These are phyloP conservation scores for Albula glossodonta DNA, from an alignment of 2,113 vertebrate genomes.

Conservation along the genomic window DNA sequence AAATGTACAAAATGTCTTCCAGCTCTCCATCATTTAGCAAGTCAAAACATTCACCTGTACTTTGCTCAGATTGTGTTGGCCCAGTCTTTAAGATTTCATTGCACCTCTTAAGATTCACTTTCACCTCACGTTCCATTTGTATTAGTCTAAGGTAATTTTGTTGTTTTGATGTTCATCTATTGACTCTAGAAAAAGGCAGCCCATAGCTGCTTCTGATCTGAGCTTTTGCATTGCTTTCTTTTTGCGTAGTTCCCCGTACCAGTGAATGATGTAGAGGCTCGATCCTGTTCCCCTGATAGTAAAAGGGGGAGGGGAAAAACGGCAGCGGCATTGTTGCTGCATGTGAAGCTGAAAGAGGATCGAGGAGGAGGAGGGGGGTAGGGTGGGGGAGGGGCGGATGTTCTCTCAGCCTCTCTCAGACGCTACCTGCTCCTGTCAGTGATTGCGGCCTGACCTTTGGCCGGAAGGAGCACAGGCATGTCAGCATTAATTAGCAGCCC, in stretches of 20 bases:
- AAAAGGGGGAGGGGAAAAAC: neutral
- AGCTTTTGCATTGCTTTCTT: neutral
- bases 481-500: constrained; percentile 60
- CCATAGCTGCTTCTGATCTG: neutral
- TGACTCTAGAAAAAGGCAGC: neutral
- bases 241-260: neutral
- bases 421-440: constrained; percentile 59
- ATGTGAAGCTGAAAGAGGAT: neutral
- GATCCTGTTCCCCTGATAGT: constrained; percentile 13
- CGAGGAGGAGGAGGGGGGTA: neutral
- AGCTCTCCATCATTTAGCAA: too few relatives aligned
- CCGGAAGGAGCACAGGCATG: constrained; percentile 60
- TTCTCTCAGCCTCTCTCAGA: constrained; percentile 47
- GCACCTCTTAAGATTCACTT: neutral
- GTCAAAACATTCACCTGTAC: neutral
- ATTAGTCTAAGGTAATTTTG: neutral
- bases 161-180: neutral
- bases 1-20: too few relatives aligned
- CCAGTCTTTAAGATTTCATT: neutral
- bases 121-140: too few relatives aligned
- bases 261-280: neutral
- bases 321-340: neutral
- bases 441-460: constrained; percentile 60
- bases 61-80: neutral
- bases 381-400: neutral